phyloP scores from a whole-genome alignment of 2,113 vertebrate species.

The Caloenas nicobarica region DNA sequence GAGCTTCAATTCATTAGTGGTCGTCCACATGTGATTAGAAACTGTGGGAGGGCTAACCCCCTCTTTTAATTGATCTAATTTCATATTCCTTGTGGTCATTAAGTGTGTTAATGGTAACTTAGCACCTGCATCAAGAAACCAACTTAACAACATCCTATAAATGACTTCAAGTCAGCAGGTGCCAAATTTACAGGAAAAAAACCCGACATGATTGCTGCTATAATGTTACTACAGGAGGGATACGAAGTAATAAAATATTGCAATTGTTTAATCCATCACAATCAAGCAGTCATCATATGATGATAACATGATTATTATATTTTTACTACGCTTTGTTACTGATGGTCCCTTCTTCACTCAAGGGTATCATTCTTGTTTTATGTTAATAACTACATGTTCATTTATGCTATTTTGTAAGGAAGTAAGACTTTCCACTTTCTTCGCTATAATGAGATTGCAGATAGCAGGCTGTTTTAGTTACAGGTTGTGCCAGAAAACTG shows the following conservation, averaged over 20 bases:
- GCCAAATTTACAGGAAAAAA: slow-evolving; percentile 50
- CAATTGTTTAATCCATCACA: slow-evolving; percentile 71
- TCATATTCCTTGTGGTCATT: slow-evolving; percentile 60
- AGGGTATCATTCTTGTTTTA: slow-evolving; percentile 34
- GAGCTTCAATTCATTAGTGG: slow-evolving; percentile 63
- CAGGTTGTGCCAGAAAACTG: background rate
- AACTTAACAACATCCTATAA: slow-evolving; percentile 51
- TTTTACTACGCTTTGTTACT: slow-evolving; percentile 58
- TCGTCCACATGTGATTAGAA: slow-evolving; percentile 56
- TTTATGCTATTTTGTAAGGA: slow-evolving; percentile 6
- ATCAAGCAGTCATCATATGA: slow-evolving; percentile 59
- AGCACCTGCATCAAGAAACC: slow-evolving; percentile 48
- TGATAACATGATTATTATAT: slow-evolving; percentile 63
- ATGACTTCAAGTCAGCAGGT: slow-evolving; percentile 51
- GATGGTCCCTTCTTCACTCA: slow-evolving; percentile 56
- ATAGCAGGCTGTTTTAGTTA: background rate
- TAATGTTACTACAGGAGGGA: slow-evolving; percentile 51
- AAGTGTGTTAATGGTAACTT: slow-evolving; percentile 47
- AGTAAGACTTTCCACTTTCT: background rate
- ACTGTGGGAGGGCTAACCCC: slow-evolving; percentile 34
- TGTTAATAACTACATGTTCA: slow-evolving; percentile 36
- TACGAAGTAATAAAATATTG: slow-evolving; percentile 60
- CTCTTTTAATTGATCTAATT: slow-evolving; percentile 63
- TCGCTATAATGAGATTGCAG: background rate
- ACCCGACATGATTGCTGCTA: background rate